Percentiles rank a stretch among this genome's conserved stretches.
Conservation (phyloP, 2,888 invertebrate genomes). For the Spodoptera picta region DNA sequence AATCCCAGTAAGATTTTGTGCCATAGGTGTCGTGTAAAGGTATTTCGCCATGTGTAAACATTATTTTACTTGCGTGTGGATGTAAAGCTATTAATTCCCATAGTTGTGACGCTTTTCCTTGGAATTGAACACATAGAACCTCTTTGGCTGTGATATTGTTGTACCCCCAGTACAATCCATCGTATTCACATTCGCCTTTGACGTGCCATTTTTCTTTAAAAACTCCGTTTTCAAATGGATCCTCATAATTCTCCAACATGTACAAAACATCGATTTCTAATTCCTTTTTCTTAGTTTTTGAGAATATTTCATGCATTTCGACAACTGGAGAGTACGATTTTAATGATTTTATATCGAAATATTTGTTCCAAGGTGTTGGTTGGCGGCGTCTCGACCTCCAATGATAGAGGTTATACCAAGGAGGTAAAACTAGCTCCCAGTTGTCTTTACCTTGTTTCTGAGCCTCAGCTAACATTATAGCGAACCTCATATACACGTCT, state of each 20-base stretch:
- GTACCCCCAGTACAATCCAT: conserved; percentile 91
- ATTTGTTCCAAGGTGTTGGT: conserved; percentile 93
- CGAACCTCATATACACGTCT: conserved; percentile 98
- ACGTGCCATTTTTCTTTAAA: conserved; percentile 95
- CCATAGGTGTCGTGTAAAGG: conserved; percentile 96
- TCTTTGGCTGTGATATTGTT: conserved; percentile 90
- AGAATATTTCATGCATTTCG: conserved; percentile 94
- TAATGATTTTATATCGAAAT: conserved; percentile 95
- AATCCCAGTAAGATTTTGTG: conserved; percentile 94
- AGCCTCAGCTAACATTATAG: conserved; percentile 93
- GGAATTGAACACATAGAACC: conserved; percentile 94
- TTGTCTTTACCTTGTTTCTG: conserved; percentile 84
- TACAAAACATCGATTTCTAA: conserved; percentile 92
- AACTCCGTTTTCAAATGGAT: conserved; percentile 94
- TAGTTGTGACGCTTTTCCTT: conserved; percentile 92
- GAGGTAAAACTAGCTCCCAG: conserved; percentile 94
- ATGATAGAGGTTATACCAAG: conserved; percentile 97
- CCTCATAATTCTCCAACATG: conserved; percentile 94
- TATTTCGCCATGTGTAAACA: conserved; percentile 95
- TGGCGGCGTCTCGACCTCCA: conserved; percentile 92
- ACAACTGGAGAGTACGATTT: conserved; percentile 94
- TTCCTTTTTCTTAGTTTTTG: conserved; percentile 53
- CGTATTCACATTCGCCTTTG: conserved; percentile 72
- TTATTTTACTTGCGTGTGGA: conserved; percentile 84
- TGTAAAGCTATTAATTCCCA: conserved; percentile 87